Evolutionary conservation across 2,888 invertebrate species (phyloP).

Genomic region (Nebria salina): DNA sequence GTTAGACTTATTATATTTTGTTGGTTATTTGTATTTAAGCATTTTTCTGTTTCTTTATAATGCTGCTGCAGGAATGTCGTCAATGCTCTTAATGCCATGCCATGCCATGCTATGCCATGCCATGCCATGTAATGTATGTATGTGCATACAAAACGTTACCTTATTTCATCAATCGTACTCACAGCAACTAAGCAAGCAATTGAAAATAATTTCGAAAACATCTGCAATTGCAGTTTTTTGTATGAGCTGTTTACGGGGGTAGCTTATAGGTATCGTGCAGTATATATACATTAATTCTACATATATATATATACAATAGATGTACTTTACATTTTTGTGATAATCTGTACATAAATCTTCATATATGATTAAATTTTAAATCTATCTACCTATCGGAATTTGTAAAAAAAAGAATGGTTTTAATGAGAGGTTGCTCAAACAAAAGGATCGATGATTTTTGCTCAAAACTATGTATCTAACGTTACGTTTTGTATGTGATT

Average conservation of each 20-base stretch:
- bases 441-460: neutral
- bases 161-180: slow-evolving; percentile 8
- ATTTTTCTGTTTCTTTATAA: slow-evolving; percentile 51
- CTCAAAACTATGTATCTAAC: slow-evolving; percentile 13
- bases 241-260: too few species aligned
- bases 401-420: neutral
- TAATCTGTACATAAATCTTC: neutral
- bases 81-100: slow-evolving; percentile 37
- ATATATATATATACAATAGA: too few species aligned
- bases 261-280: too few species aligned
- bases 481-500: slow-evolving; percentile 42
- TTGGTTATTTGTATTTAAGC: slow-evolving; percentile 59
- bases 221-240: too few species aligned
- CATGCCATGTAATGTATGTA: neutral
- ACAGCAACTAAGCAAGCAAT: neutral
- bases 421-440: neutral
- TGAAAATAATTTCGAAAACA: too few species aligned
- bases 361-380: neutral
- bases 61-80: slow-evolving; percentile 57
- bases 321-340: neutral
- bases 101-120: too few species aligned
- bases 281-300: too few species aligned
- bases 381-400: neutral
- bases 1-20: slow-evolving; percentile 60
- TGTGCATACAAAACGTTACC: slow-evolving; percentile 36